Base-by-base conservation (phyloP, 1,140 invertebrate genomes). In the Ptiloglossa arizonensis region DNA sequence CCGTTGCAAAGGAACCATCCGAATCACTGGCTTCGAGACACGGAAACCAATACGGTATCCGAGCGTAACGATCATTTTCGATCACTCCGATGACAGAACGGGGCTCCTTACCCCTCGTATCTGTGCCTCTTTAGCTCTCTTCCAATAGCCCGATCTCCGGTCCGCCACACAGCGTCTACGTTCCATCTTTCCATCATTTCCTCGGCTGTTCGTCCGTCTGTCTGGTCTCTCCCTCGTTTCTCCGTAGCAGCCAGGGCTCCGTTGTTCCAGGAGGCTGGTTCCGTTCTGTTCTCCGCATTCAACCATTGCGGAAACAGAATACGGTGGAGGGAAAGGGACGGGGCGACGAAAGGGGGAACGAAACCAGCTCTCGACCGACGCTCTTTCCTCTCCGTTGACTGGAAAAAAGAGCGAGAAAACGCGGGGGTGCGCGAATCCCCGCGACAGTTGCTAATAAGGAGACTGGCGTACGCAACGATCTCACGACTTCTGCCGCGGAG, bases 371-470 rank as follows among this genome's bases (percentile, higher is more conserved):
- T 63, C 82, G 63, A 77, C 48, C 66, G 19, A 62, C 63, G 60
- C 48, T 69, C 72, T 84, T 85, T 85, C 83, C 69, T 68, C 83
- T 84, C 41, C 83, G 83, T 68, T 78, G 82, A 52, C 48, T 84
- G 60, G 83, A 78, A 78, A 80, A 81, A 78, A 84, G 79, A 78
- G 79, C 64, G 78, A 69, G 78, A 56, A 83, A 68, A 66, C 62
- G 82, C 81, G 80, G 68, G 80, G 64, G 72, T 67, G 71, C 81
- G 50, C 57, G 57, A 62, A 41, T 32, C 22, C 70, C 57, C 83
- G 78, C 78, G 83, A 84, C 82, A 81, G 72, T 84, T 68, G 69
- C 82, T 85, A 85, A 85, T 85, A 85, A 85, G 82, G 57, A 85
- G 83, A 41, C 76, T 59, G 64, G 57, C 77, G 76, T 54, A 68